Base-by-base conservation (phyloP, 2,113 vertebrate genomes). In the Nyctereutes procyonoides region DNA sequence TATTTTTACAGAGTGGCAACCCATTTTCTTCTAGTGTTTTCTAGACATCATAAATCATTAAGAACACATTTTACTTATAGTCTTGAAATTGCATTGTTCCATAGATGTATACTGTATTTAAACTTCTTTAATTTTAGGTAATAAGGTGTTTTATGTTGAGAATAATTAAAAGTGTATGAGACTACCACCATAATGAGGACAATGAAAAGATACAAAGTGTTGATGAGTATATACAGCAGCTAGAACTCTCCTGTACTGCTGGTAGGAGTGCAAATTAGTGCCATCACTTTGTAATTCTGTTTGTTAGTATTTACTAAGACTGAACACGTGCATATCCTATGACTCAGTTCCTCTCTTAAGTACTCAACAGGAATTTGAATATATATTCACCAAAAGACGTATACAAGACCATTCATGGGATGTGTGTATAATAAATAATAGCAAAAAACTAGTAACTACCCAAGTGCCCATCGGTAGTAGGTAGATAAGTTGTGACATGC, bases 51-150 rank as follows among this genome's bases (percentile, higher is more conserved):
- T 55, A 55, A 79, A 55, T 81, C 30, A 63, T 15, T 71, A 69
- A 92, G 73, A 82, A 14, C 24, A 84, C 32, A 63, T 86, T 90
- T 81, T 86, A 35, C 26, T 17, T 62, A 6, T 32, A 62, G 53
- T 53, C 67, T 88, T 93, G 85, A 83, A 96, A 83, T 71, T n/a
- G 81, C 17, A 51, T 14, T 60, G 15, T 80, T 93, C 53, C 51
- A 43, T 95, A 51, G 24, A 24, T 7, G 22, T 53, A 2, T 8
- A 71, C 58, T 92, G 0, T 90, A 26, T 43, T 35, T 82, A 74
- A 58, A 30, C 30, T 30, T 89, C 71, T 91, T 93, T 67, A 88
- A 53, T 93, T 94, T 86, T 87, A 85, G n/a, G 8, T 77, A 73
- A 67, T 73, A 65, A 67, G 56, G 58, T 74, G 10, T 88, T 93